phyloP scores from a whole-genome alignment of 2,797 vertebrate genomes.

The Microchirus variegatus region DNA sequence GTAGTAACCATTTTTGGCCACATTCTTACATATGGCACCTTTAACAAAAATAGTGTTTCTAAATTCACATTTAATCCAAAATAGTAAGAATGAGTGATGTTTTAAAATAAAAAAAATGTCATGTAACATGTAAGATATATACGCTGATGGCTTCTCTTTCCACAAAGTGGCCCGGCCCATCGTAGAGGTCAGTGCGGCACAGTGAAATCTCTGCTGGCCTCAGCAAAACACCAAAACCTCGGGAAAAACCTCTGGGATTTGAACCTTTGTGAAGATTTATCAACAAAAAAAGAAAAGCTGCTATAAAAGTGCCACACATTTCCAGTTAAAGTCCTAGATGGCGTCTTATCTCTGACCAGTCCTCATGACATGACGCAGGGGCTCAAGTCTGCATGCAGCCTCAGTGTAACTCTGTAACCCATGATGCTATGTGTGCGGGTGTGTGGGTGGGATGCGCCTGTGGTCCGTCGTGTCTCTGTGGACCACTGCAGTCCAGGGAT shows the following conservation, averaged over 20 bases:
- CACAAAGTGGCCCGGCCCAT: conserved; percentile 19
- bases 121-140: neutral
- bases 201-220: conserved; percentile 42
- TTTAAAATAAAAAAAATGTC: neutral
- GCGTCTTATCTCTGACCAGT: conserved; percentile 2
- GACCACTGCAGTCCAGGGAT: conserved; percentile 52
- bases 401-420: conserved; percentile 11
- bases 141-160: conserved; percentile 3
- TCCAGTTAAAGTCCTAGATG: conserved; percentile 1
- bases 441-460: conserved; percentile 19
- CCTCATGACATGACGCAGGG: conserved; percentile 9
- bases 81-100: neutral
- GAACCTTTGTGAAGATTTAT: conserved; percentile 29
- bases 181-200: conserved; percentile 31
- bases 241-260: conserved; percentile 34
- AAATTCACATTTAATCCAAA: neutral
- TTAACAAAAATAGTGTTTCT: too few relatives aligned
- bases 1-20: too few relatives aligned
- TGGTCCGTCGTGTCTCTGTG: conserved; percentile 43
- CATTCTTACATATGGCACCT: too few relatives aligned
- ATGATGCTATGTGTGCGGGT: conserved; percentile 38
- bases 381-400: conserved; percentile 26
- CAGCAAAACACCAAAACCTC: conserved; percentile 27
- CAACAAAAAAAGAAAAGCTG: neutral
- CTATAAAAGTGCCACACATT: conserved; percentile 23